Conservation (phyloP, 2,888 invertebrate genomes). For the Lasioglossum vierecki region DNA sequence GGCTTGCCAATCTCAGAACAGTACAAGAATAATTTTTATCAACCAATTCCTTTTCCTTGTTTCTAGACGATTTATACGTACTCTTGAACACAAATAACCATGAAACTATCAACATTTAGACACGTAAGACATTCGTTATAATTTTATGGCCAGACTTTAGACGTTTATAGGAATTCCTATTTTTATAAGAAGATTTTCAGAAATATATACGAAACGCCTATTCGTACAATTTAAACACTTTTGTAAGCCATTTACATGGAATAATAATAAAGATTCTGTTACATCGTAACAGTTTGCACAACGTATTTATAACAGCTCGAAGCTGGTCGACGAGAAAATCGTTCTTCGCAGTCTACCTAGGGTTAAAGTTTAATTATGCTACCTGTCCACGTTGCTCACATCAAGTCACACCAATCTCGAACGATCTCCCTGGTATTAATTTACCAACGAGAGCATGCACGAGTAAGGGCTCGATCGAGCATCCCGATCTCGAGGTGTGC, state of each 20-base stretch:
- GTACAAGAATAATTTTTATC: background rate
- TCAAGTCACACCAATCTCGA: conserved; percentile 8
- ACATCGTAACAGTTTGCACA: background rate
- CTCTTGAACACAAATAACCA: background rate
- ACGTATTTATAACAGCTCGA: background rate
- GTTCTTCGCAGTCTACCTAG: background rate
- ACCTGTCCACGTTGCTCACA: background rate
- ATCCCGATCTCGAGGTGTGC: conserved; percentile 6
- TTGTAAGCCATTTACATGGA: too few relatives aligned
- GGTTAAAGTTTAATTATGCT: conserved; percentile 10
- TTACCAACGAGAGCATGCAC: conserved; percentile 9
- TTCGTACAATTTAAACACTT: background rate
- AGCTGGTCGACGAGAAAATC: background rate
- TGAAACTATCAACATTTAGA: background rate
- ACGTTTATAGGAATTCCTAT: background rate
- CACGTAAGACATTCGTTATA: background rate
- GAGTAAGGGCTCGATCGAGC: conserved; percentile 2
- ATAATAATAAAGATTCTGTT: background rate
- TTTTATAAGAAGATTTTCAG: background rate
- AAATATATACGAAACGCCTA: background rate
- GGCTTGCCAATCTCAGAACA: background rate
- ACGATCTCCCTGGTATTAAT: background rate
- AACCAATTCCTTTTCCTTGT: background rate
- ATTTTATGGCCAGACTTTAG: background rate
- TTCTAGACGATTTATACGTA: background rate